Conservation (phyloP, 2,888 invertebrate species). For the Acanthoscelides obtectus region DNA sequence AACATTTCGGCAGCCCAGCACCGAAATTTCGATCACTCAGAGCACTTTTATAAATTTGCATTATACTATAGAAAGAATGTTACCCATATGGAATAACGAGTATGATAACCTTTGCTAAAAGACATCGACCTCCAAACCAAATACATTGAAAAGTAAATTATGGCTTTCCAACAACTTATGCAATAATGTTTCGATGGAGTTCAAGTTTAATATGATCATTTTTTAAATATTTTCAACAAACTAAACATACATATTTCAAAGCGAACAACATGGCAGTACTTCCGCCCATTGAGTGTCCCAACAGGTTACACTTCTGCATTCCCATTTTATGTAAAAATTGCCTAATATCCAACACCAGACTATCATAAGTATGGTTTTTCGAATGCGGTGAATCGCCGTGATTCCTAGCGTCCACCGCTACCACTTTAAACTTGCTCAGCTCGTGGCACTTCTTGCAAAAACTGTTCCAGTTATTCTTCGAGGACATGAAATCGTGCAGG, state of each 20-base stretch:
- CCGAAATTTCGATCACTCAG: too few relatives aligned
- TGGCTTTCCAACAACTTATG: too few relatives aligned
- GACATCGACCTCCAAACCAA: too few relatives aligned
- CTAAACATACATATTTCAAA: constrained; percentile 57
- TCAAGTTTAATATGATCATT: too few relatives aligned
- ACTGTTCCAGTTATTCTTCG: constrained; percentile 82
- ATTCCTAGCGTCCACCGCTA: constrained; percentile 85
- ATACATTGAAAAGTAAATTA: too few relatives aligned
- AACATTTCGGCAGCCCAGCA: too few relatives aligned
- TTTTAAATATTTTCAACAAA: neutral
- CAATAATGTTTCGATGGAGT: too few relatives aligned
- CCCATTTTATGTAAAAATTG: constrained; percentile 60
- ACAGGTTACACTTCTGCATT: constrained; percentile 60
- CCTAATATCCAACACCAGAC: constrained; percentile 70
- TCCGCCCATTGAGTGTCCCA: constrained; percentile 98
- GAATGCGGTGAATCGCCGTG: constrained; percentile 92
- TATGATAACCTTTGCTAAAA: too few relatives aligned
- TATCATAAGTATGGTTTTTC: constrained; percentile 65
- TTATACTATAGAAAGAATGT: too few relatives aligned
- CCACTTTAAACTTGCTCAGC: constrained; percentile 64
- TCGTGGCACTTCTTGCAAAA: constrained; percentile 59
- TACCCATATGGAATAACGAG: too few relatives aligned
- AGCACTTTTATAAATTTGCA: too few relatives aligned
- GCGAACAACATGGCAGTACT: constrained; percentile 82
- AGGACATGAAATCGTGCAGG: constrained; percentile 83